Evolutionary conservation across 2,113 vertebrate species (phyloP).

Genomic region (Toxotes chatareus): DNA sequence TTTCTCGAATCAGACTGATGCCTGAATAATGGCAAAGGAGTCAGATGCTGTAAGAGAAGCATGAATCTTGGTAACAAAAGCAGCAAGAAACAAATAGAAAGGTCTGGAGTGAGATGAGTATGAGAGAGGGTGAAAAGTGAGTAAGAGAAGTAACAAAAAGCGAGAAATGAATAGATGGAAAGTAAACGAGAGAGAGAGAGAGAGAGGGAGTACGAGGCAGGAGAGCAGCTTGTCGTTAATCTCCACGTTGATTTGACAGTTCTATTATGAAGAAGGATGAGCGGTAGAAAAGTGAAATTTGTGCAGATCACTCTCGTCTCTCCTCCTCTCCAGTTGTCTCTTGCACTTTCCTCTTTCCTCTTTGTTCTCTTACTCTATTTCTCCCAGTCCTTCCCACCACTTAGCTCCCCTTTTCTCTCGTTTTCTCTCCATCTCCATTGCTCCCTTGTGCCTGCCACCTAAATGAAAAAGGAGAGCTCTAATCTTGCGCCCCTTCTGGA

Average conservation of each 20-base stretch:
- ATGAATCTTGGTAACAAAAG: not conserved
- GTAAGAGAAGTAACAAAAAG: not conserved
- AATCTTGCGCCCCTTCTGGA: constrained; percentile 39
- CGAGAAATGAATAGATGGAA: constrained; percentile 9
- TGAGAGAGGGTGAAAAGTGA: not conserved
- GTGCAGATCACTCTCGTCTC: constrained; percentile 41
- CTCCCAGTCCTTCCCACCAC: constrained; percentile 2
- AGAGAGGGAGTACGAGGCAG: not conserved
- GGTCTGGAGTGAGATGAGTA: not conserved
- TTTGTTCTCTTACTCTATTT: constrained; percentile 1
- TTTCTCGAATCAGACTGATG: not conserved
- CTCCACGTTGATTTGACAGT: constrained; percentile 64
- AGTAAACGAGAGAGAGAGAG: constrained; percentile 11
- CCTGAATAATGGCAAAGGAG: not conserved
- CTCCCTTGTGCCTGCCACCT: constrained; percentile 22
- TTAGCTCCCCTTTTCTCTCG: not conserved
- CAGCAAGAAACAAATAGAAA: not conserved
- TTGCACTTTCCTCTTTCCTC: not conserved
- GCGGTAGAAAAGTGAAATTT: constrained; percentile 53
- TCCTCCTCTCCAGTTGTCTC: constrained; percentile 6
- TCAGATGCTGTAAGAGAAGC: not conserved
- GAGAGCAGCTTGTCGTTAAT: constrained; percentile 46
- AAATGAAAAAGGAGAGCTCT: constrained; percentile 58
- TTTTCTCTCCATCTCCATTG: constrained; percentile 2
- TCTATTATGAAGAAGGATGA: constrained; percentile 73